Evolutionary conservation across 1,140 invertebrate species (phyloP).

Genomic region (Plectus sambesii): DNA sequence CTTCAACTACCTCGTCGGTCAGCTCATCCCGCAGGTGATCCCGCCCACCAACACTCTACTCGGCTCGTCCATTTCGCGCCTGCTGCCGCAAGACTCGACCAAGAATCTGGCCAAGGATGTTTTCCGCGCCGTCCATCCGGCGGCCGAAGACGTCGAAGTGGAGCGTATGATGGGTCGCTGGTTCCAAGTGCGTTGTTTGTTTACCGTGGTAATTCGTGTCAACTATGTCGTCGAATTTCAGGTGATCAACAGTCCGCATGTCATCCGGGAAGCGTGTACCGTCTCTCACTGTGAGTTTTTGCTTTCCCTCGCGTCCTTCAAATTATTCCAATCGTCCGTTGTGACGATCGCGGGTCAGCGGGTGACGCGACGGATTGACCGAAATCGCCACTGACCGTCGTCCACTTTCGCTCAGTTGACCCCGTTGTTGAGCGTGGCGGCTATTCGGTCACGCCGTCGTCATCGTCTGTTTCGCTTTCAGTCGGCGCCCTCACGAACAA

Average conservation of each 20-base stretch:
- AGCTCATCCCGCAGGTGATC: conserved; percentile 45
- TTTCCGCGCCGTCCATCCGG: conserved; percentile 41
- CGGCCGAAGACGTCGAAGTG: conserved; percentile 45
- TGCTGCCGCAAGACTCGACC: conserved; percentile 44
- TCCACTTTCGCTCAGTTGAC: too few relatives aligned
- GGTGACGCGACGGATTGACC: too few relatives aligned
- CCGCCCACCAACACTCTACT: conserved; percentile 45
- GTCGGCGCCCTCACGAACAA: conserved; percentile 44
- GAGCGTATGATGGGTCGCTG: conserved; percentile 45
- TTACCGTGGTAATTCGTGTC: neutral
- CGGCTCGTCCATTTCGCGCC: conserved; percentile 41
- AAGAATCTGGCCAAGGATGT: conserved; percentile 45
- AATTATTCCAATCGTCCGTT: conserved; percentile 10
- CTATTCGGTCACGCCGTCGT: conserved; percentile 4
- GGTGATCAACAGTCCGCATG: conserved; percentile 45
- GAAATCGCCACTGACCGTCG: too few relatives aligned
- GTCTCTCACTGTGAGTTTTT: conserved; percentile 39
- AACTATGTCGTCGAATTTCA: conserved; percentile 20
- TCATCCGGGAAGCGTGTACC: conserved; percentile 44
- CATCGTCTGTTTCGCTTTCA: conserved; percentile 21
- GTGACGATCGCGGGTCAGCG: too few relatives aligned
- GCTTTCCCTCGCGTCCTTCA: neutral
- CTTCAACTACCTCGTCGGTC: conserved; percentile 45
- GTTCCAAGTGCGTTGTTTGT: conserved; percentile 34
- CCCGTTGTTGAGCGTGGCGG: neutral